Evolutionary conservation across 2,797 vertebrate species (phyloP), one percentile per base, ranked within the genome.

Genomic region (Ptychobarbus kaznakovi): DNA sequence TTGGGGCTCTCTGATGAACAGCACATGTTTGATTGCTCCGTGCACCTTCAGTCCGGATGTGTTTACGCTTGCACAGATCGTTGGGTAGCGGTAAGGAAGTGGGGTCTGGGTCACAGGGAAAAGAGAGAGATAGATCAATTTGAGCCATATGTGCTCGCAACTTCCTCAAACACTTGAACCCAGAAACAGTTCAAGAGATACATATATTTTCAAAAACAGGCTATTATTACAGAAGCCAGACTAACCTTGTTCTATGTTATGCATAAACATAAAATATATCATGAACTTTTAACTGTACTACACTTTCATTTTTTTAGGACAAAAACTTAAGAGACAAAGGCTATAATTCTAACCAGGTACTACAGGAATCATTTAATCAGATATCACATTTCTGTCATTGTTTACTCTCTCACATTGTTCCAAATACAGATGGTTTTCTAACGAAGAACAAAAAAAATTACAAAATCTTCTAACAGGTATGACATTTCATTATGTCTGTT

Each of bases 11-110:
- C 86, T 92, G 90, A 90, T 92, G 90, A 93, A 89, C 80, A 58
- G 82, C 68, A 89, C 83, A 87, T 91, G 91, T 92, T 90, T 87
- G 70, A 80, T 85, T 86, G 46, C 73, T 42, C 56, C 40, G 9
- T 88, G 82, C 88, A 90, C 88, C 85, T 91, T n/a, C 58, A 89
- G 82, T 85, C 89, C 82, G 87, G 90, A 90, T 86, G 83, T 88
- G 76, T 91, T 91, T 90, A 90, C 88, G 91, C 91, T 89, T 87
- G 89, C 10, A 72, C 85, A 90, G 91, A 89, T 91, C n/a, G 69
- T 90, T 91, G 8, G 61, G 87, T 84, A 74, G 84, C 51, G 68
- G 89, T 78, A 87, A 86, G 90, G 91, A 92, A 91, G 88, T 86
- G 77, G 82, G 86, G 74, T 85, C 40, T 75, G 61, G 88, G 84